phyloP scores from a whole-genome alignment of 2,888 invertebrate species.

The Pardosa pseudoannulata region DNA sequence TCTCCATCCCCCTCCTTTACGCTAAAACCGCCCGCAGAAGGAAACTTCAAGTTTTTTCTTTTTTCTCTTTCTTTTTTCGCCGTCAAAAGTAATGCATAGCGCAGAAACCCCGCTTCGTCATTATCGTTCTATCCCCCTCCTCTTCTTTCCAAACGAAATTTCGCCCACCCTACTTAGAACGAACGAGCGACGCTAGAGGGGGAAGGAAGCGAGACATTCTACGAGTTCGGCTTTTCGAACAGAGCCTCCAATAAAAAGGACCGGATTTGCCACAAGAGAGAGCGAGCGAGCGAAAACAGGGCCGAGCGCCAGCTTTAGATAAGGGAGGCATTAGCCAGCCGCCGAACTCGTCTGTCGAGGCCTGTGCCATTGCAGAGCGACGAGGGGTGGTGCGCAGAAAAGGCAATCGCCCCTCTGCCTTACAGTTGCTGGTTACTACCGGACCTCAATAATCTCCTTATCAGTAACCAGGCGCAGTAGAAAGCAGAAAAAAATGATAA shows the following conservation, averaged over 20 bases:
- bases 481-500: slow-evolving; percentile 42
- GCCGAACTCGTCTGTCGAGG: slow-evolving; percentile 48
- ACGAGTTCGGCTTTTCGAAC: slow-evolving; percentile 32
- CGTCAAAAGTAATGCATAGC: slow-evolving; percentile 39
- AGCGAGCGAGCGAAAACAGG: slow-evolving; percentile 38
- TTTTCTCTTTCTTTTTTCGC: not conserved
- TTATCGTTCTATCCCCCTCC: slow-evolving; percentile 37
- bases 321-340: slow-evolving; percentile 61
- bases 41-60: slow-evolving; percentile 35
- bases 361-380: slow-evolving; percentile 33
- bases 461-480: slow-evolving; percentile 55
- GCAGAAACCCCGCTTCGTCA: slow-evolving; percentile 44
- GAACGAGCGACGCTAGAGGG: not conserved
- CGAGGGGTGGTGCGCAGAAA: slow-evolving; percentile 42
- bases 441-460: slow-evolving; percentile 65
- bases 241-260: slow-evolving; percentile 63
- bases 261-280: slow-evolving; percentile 64
- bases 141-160: slow-evolving; percentile 13
- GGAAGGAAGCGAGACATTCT: slow-evolving; percentile 40
- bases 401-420: slow-evolving; percentile 32
- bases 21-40: slow-evolving; percentile 25
- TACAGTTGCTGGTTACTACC: slow-evolving; percentile 29
- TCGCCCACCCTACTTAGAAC: not conserved
- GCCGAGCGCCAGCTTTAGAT: slow-evolving; percentile 62
- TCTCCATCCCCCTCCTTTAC: slow-evolving; percentile 21